Base-by-base conservation (phyloP, 2,888 invertebrate species). In the Cantharis nigra region DNA sequence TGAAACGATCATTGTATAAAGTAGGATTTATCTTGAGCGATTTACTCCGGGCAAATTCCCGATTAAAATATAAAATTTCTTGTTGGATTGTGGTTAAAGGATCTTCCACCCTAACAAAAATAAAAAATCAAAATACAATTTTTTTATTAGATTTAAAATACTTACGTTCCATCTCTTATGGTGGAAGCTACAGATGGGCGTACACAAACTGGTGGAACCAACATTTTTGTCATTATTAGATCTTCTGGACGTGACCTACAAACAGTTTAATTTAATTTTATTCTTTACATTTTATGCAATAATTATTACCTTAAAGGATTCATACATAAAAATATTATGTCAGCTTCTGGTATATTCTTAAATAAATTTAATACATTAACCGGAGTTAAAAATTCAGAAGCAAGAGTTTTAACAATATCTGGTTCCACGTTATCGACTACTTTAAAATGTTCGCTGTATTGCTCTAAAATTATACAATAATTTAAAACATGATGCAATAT, bases 171-270 rank as follows among this genome's bases (percentile, higher is more conserved):
- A 78, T 97, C 94, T 89, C 98, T 98, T 28, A 98, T 92, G 84
- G 99, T 98, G 0, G 98, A 98, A 9, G 96, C 92, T 10, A 99
- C 98, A 13, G 98, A 98, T 0, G 99, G 99, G 7, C 99, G 92
- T 85, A 99, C 99, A 85, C 98, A 98, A 80, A 97, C 94, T 0
- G 99, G 99, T 1, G 99, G 98, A 0, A 99, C 99, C 49, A 98
- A 94, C 81, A 99, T 92, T 80, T 98, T 91, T 0, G 97, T 97
- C 69, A 98, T 91, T 83, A 99, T 95, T 79, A 99, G 90, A 89
- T 99, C 96, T 82, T 95, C 93, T 0, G 99, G 99, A 79, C 91
- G 89, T 14, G 92, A 91, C 79, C 91, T 84, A 91, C 83, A 76
- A 49, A 49, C 49, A n/a, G n/a, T 49, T 33, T 49, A 49, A 2